Base-by-base conservation (phyloP, 2,797 vertebrate genomes). In the Phrynocephalus vlangalii region DNA sequence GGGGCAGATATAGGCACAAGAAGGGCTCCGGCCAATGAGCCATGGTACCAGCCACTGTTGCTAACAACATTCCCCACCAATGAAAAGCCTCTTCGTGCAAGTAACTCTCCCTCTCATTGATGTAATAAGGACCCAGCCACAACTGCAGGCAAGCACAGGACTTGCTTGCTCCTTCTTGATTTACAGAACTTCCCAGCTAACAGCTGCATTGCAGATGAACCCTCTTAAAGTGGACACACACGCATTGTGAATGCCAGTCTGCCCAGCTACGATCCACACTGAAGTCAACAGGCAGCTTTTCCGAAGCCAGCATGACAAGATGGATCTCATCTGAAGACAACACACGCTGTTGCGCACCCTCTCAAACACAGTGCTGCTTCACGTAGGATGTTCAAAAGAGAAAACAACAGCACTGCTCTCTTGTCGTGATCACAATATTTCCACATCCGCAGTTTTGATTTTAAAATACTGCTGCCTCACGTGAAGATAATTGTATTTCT, bases 151-250 rank as follows among this genome's bases (percentile, higher is more conserved):
- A 84, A 28, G 0, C 78, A 3, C 87, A 85, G 63, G 89, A 88
- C 92, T 92, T 13, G 0, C 92, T 91, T 60, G 0, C 82, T 96
- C 91, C 30, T 85, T 90, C 91, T 91, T 94, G 95, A 95, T 95
- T 96, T 96, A 94, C 94, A 93, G 91, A 96, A 92, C 88, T 94
- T 94, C 91, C 91, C 93, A 0, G 26, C 93, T 94, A 95, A 93
- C 95, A 96, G 95, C 96, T 96, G 96, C 96, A 96, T 96, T 96
- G 96, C 96, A 96, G 96, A 96, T 96, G 94, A 96, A 95, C 93
- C 89, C 90, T 94, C 94, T 95, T 95, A 95, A 96, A 96, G 95
- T 93, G 92, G 95, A 94, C 95, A 96, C 6, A 87, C 93, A 9
- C 93, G 68, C 30, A 63, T 33, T n/a, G 38, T 56, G 3, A 81